These are phyloP conservation scores for Cavia porcellus DNA, from an alignment of 2,113 vertebrate genomes.

Conservation along the genomic window DNA sequence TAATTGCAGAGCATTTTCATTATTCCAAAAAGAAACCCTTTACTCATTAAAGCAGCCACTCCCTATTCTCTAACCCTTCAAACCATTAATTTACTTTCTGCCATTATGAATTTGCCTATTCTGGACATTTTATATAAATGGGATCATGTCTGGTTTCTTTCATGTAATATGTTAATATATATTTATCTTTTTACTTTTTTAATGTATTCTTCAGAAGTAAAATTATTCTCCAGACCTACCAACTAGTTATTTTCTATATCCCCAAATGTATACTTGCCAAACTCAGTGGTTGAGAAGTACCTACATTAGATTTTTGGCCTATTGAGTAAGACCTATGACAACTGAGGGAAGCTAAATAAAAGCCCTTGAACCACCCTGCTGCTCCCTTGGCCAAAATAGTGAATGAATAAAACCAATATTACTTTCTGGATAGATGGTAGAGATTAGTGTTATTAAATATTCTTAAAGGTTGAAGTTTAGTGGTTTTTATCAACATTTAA, in stretches of 20 bases:
- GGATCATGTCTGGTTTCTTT: conserved; percentile 64
- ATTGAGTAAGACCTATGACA: not conserved
- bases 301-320: not conserved
- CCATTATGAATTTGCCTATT: conserved; percentile 58
- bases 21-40: not conserved
- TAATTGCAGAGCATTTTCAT: conserved; percentile 64
- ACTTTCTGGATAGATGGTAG: not conserved
- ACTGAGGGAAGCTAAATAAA: not conserved
- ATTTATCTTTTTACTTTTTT: conserved; percentile 19
- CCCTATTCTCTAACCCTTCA: not conserved
- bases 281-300: not conserved
- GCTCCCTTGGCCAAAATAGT: not conserved
- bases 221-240: conserved; percentile 21
- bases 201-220: conserved; percentile 31
- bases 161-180: conserved; percentile 11
- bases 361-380: not conserved
- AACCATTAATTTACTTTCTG: conserved; percentile 42
- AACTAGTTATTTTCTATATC: conserved; percentile 42
- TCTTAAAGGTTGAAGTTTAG: not conserved
- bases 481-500: not conserved
- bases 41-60: not conserved
- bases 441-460: conserved; percentile 43
- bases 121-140: conserved; percentile 51
- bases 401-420: conserved; percentile 24
- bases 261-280: not conserved